A percentile compares a stretch with the other conserved stretches of the same genome.
These are phyloP conservation scores for Lutraria lutraria DNA, from an alignment of 2,888 invertebrate species.

Conservation along the genomic window DNA sequence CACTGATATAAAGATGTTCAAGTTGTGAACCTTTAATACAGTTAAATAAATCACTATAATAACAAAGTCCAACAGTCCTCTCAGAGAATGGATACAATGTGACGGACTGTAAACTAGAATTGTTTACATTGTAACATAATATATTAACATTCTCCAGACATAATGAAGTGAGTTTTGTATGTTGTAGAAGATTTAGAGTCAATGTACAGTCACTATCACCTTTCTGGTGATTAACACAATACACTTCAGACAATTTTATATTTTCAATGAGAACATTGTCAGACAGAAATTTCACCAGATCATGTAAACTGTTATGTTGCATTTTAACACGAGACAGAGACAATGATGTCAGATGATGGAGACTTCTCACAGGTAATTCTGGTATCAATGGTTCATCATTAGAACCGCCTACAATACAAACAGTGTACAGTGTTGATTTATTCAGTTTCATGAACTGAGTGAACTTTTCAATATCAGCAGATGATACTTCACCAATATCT, in stretches of 20 bases:
- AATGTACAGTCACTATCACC: not conserved
- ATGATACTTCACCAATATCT: not conserved
- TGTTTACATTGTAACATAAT: not conserved
- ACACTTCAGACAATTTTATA: not conserved
- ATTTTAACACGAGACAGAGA: not conserved
- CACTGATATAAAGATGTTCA: not conserved
- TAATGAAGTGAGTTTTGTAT: not conserved
- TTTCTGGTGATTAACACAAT: not conserved
- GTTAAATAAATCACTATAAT: not conserved
- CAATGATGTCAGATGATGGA: not conserved
- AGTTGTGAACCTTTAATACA: not conserved
- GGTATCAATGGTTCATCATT: not conserved
- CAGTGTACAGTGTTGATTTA: not conserved
- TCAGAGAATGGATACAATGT: not conserved
- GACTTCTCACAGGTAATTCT: not conserved
- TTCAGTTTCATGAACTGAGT: not conserved
- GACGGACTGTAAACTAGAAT: not conserved
- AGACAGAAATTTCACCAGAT: not conserved
- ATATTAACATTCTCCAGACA: not conserved
- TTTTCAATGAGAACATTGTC: not conserved
- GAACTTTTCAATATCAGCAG: not conserved
- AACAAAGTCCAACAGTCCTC: not conserved
- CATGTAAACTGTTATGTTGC: not conserved
- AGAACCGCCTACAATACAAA: not conserved
- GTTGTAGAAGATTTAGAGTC: not conserved